These are phyloP conservation scores for Trogon melanurus DNA, from an alignment of 2,113 vertebrate species.

Conservation along the genomic window DNA sequence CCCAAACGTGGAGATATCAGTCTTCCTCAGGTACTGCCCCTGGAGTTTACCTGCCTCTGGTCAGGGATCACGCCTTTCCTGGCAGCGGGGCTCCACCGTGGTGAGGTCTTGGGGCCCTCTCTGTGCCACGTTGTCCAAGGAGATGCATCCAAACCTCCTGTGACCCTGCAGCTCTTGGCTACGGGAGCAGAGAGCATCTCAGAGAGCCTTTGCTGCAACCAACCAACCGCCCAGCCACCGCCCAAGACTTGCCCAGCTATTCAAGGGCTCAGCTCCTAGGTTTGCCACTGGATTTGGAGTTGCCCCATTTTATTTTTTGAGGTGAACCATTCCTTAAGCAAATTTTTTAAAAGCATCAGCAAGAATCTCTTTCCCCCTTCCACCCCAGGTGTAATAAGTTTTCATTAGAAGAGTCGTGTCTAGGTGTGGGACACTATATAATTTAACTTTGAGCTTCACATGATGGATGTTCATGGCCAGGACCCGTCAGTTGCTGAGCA, in stretches of 20 bases:
- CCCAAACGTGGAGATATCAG: not conserved
- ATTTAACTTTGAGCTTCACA: not conserved
- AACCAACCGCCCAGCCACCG: fast-evolving
- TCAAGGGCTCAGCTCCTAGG: not conserved
- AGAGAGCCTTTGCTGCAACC: not conserved
- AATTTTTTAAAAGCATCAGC: not conserved
- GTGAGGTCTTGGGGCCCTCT: not conserved
- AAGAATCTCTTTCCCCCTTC: not conserved
- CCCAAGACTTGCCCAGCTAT: not conserved
- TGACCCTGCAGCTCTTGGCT: not conserved
- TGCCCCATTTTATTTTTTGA: not conserved
- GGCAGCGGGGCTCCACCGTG: not conserved
- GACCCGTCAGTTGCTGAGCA: not conserved
- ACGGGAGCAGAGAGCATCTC: not conserved
- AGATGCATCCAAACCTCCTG: not conserved
- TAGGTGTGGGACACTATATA: not conserved
- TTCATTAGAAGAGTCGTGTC: not conserved
- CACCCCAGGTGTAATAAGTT: not conserved
- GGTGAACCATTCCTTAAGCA: not conserved
- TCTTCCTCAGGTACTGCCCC: not conserved
- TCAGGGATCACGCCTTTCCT: not conserved
- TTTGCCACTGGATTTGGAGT: not conserved
- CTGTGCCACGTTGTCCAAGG: not conserved
- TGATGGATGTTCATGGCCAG: not conserved
- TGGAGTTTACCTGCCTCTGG: not conserved